Evolutionary conservation across 2,797 vertebrate species (phyloP), one percentile per base, ranked within the genome.

Genomic region (Pelochelys cantorii): DNA sequence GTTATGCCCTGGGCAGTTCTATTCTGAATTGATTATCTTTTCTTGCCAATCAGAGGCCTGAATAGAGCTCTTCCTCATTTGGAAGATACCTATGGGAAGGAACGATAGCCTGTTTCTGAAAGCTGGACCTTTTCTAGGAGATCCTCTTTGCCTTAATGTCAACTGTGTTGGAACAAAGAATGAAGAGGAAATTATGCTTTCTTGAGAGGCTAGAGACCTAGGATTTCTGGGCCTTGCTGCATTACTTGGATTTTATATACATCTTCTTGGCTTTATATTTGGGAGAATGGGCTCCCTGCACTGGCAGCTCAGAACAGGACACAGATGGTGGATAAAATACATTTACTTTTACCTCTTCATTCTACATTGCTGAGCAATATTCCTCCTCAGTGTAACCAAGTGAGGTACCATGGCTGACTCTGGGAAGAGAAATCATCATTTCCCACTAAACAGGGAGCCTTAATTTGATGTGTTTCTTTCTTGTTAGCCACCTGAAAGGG

Each of bases 391-490:
- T 9, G 4, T 2, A 2, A 79, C 11, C 14, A 85, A 89, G 42
- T 78, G 3, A 55, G 77, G 8, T 20, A 88, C 54, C 3, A 65
- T 18, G 77, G 27, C 54, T 57, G 48, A 60, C 6, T 0, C n/a
- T 37, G 80, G 48, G 1, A 53, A 22, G 1, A 3, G 12, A 92
- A 3, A 82, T 8, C 79, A 29, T 9, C 9, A 0, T 6, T 37
- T 1, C 17, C n/a, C 2, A 2, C 5, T 18, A 12, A 81, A 31
- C 1, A 4, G 7, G 59, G 86, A 89, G 59, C 8, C 79, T 4
- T 52, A 37, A 14, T 0, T 0, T 27, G 11, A 86, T 5, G 74
- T 37, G 0, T 4, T 91, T 83, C 1, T 3, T 3, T 5, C 0
- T 0, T 2, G 1, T 60, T 10, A 1, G 13, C 14, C 56, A 83